These are phyloP conservation scores for Drosophila phalerata DNA, from an alignment of 2,888 invertebrate species.

Conservation along the genomic window DNA sequence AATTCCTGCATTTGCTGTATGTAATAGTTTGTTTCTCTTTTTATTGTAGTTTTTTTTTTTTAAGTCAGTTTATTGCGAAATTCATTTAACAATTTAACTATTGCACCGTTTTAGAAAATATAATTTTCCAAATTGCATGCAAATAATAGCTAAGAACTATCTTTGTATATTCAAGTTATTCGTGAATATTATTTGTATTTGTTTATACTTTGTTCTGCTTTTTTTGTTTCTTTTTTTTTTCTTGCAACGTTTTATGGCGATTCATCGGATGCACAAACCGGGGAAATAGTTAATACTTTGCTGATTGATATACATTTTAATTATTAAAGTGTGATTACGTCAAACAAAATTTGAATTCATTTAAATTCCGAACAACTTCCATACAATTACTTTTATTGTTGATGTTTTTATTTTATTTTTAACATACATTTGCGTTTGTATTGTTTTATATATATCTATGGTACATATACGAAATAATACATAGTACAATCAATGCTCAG, in stretches of 20 bases:
- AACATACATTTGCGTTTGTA: slow-evolving; percentile 42
- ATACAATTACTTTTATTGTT: slow-evolving; percentile 36
- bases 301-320: slow-evolving; percentile 56
- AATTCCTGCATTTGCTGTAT: slow-evolving; percentile 80
- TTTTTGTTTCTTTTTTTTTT: slow-evolving; percentile 22
- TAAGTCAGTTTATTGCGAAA: slow-evolving; percentile 53
- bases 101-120: slow-evolving; percentile 62
- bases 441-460: slow-evolving; percentile 59
- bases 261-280: slow-evolving; percentile 48
- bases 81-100: slow-evolving; percentile 79
- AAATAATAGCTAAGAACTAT: slow-evolving; percentile 56
- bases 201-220: slow-evolving; percentile 21
- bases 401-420: slow-evolving; percentile 24
- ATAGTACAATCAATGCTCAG: slow-evolving; percentile 59
- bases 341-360: slow-evolving; percentile 42
- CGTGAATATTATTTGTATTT: slow-evolving; percentile 43
- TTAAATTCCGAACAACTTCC: slow-evolving; percentile 49
- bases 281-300: slow-evolving; percentile 68
- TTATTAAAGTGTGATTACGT: slow-evolving; percentile 40
- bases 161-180: slow-evolving; percentile 40
- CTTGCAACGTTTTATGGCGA: slow-evolving; percentile 67
- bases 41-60: slow-evolving; percentile 22
- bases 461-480: slow-evolving; percentile 73
- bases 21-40: slow-evolving; percentile 69
- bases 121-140: slow-evolving; percentile 52